These are phyloP conservation scores for Empidonax traillii DNA, from an alignment of 2,113 vertebrate genomes.

Conservation along the genomic window DNA sequence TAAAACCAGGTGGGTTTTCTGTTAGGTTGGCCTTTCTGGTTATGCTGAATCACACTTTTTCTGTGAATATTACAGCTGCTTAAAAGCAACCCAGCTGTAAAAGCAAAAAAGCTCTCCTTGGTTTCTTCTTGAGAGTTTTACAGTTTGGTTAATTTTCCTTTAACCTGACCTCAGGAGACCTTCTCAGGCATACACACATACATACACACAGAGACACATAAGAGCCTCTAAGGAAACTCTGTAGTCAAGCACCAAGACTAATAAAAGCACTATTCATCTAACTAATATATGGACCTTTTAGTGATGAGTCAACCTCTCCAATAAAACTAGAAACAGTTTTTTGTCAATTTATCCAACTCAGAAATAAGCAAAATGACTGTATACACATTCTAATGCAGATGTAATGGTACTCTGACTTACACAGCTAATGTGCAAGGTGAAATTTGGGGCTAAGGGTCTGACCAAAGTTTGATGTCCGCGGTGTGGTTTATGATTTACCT, in stretches of 20 bases:
- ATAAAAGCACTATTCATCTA: conserved; percentile 47
- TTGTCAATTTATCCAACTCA: background rate
- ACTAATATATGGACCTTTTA: background rate
- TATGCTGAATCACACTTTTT: background rate
- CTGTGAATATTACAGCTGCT: background rate
- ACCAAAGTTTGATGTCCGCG: background rate
- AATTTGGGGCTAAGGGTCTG: background rate
- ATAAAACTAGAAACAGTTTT: background rate
- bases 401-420: too few relatives aligned
- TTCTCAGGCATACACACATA: background rate
- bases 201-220: background rate
- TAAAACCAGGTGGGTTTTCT: background rate
- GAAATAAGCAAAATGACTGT: background rate
- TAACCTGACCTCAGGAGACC: conserved; percentile 35
- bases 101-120: background rate
- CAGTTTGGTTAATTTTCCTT: background rate
- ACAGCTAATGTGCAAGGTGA: background rate
- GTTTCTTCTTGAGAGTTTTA: background rate
- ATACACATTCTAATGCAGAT: background rate
- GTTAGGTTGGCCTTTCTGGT: background rate
- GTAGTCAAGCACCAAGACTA: background rate
- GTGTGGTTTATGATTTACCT: background rate
- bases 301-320: conserved; percentile 24
- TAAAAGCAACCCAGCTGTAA: background rate
- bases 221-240: background rate